A percentile compares a stretch with the other conserved stretches of the same genome.
phyloP scores from a whole-genome alignment of 1,140 invertebrate genomes.

The Drosophila kanapiae region DNA sequence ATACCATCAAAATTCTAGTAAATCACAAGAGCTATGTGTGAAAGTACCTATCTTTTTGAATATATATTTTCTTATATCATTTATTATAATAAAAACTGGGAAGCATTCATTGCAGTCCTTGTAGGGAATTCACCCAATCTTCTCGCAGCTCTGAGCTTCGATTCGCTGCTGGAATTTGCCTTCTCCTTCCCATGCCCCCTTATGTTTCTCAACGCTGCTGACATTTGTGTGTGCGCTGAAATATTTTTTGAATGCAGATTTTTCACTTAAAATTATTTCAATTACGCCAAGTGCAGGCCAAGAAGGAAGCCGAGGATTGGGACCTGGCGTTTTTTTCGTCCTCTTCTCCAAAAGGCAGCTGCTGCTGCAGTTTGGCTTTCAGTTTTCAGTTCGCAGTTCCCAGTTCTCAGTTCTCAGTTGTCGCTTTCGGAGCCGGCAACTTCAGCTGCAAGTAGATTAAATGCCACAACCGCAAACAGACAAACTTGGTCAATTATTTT shows the following conservation, averaged over 20 bases:
- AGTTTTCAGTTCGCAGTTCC: constrained; percentile 7
- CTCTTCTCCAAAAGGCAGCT: constrained; percentile 43
- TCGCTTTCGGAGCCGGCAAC: constrained; percentile 14
- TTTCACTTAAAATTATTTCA: constrained; percentile 84
- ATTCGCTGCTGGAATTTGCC: constrained; percentile 21
- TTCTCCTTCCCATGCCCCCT: constrained; percentile 12
- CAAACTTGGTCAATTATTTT: constrained; percentile 84
- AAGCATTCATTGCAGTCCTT: not conserved
- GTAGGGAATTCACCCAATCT: constrained; percentile 15
- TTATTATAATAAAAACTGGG: not conserved
- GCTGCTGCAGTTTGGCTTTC: constrained; percentile 70
- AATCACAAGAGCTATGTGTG: not conserved
- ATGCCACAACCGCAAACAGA: constrained; percentile 82
- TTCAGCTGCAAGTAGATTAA: constrained; percentile 79
- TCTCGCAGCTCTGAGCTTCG: not conserved
- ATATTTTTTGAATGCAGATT: constrained; percentile 83
- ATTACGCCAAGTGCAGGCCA: constrained; percentile 73
- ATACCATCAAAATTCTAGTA: too few species aligned
- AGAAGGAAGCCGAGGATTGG: constrained; percentile 20
- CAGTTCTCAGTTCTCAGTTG: not conserved
- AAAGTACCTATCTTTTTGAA: not conserved
- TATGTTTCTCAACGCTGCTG: constrained; percentile 20
- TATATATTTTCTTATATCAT: not conserved
- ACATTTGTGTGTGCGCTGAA: constrained; percentile 68
- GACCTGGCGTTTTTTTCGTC: constrained; percentile 37